phyloP scores from a whole-genome alignment of 2,888 invertebrate species.

The Hyposoter dolosus region DNA sequence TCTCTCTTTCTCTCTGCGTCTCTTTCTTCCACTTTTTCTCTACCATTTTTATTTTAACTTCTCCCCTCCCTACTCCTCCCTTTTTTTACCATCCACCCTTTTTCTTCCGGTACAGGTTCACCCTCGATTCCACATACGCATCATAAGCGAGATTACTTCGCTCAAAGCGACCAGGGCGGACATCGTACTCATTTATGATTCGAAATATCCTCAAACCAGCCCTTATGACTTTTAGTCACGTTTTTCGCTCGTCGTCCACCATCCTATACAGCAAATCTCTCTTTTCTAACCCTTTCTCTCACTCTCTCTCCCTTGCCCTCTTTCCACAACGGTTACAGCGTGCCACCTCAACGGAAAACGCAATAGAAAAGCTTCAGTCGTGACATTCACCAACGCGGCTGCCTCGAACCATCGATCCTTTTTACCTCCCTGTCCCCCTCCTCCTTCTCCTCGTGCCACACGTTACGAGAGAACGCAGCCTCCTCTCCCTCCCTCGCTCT shows the following conservation, averaged over 20 bases:
- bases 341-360: constrained; percentile 62
- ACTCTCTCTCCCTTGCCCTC: background rate
- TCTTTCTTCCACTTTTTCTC: constrained; percentile 29
- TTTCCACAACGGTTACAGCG: constrained; percentile 40
- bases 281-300: background rate
- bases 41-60: constrained; percentile 11
- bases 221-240: constrained; percentile 17
- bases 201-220: background rate
- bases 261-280: background rate
- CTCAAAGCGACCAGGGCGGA: background rate
- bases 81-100: constrained; percentile 33
- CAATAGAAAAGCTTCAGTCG: constrained; percentile 71
- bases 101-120: constrained; percentile 7
- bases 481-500: constrained; percentile 49
- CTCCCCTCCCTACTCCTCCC: background rate
- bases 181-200: background rate
- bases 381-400: constrained; percentile 69
- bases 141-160: background rate
- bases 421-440: constrained; percentile 9
- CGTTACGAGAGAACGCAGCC: constrained; percentile 43
- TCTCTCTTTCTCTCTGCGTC: constrained; percentile 35
- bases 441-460: constrained; percentile 43
- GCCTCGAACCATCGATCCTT: constrained; percentile 71
- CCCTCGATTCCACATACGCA: background rate
- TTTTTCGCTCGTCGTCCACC: background rate